Evolutionary conservation across 2,797 vertebrate species (phyloP), one percentile per base, ranked within the genome.

Genomic region (Vireo griseus): DNA sequence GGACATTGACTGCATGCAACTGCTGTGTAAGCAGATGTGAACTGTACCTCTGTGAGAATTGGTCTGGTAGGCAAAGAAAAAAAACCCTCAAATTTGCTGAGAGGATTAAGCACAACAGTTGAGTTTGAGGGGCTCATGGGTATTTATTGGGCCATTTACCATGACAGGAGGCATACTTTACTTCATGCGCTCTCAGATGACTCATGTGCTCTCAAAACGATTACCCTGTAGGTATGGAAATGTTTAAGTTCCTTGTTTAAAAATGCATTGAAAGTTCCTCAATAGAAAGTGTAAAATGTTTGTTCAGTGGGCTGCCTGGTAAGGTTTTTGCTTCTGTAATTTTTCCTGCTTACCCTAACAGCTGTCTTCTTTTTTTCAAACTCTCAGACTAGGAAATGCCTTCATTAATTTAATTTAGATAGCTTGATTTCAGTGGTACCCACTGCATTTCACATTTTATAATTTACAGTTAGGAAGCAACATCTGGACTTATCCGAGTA

Each of bases 381-480:
- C 63, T 83, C 33, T 72, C 21, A 33, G 47, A 69, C 31, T 26
- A 80, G 50, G 65, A 88, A 91, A 81, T 76, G 13, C 44, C 50
- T 83, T 63, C 33, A 59, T 88, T 90, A 88, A 58, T 42, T 83
- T 77, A 65, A 78, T 84, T 73, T 66, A 52, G 61, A 25, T 59
- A 68, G 11, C 22, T 77, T 76, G 35, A 13, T 94, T 93, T 78
- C 35, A 57, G 55, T 39, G 12, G 31, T 81, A 75, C 45, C 33
- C n/a, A 47, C 52, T 62, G 37, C 62, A 91, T 14, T 88, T 91
- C 35, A 18, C 51, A 51, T 73, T 87, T 81, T 72, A 26, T 11
- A 65, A 13, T 48, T 39, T 75, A 45, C 55, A 77, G 54, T 81
- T 94, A 86, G 62, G 42, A 88, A 84, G 73, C 16, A 91, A 87